A percentile compares a stretch with the other conserved stretches of the same genome.
Evolutionary conservation across 2,113 vertebrate genomes (phyloP).

Genomic region (Hoplias malabaricus): DNA sequence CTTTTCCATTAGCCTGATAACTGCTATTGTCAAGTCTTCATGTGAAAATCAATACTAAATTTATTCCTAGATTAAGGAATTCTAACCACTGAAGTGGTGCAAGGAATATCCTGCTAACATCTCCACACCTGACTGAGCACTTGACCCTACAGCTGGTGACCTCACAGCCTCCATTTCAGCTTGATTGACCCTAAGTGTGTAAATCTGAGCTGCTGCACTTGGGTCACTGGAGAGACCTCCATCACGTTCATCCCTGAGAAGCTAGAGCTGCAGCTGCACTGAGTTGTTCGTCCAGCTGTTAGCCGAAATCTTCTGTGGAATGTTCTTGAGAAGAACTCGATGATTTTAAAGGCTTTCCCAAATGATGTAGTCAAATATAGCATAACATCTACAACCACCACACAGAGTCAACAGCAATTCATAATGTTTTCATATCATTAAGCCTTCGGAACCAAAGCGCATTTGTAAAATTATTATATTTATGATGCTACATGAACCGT

Average conservation of each 20-base stretch:
- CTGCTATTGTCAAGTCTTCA: too few relatives aligned
- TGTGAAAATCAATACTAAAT: too few relatives aligned
- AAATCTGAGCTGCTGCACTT: constrained; percentile 10
- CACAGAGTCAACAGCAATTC: too few relatives aligned
- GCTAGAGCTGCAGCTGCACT: constrained; percentile 23
- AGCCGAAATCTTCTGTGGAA: neutral
- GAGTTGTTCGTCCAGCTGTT: neutral
- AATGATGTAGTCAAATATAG: neutral
- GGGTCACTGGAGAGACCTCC: constrained; percentile 39
- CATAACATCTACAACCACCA: neutral
- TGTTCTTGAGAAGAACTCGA: neutral
- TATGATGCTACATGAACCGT: neutral
- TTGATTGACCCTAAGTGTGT: constrained; percentile 12
- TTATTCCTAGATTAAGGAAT: neutral
- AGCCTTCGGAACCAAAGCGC: too few relatives aligned
- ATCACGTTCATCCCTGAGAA: constrained; percentile 14
- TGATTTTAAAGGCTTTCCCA: neutral
- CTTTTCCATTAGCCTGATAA: too few relatives aligned
- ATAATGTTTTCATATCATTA: too few relatives aligned
- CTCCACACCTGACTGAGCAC: constrained; percentile 43
- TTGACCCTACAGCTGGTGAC: constrained; percentile 29
- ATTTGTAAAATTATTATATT: too few relatives aligned
- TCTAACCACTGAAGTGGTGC: neutral
- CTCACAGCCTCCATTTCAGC: constrained; percentile 12
- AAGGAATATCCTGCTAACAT: neutral